Percentiles rank a stretch among this genome's conserved stretches.
These are phyloP conservation scores for Galleria mellonella DNA, from an alignment of 1,140 invertebrate genomes.

Conservation along the genomic window DNA sequence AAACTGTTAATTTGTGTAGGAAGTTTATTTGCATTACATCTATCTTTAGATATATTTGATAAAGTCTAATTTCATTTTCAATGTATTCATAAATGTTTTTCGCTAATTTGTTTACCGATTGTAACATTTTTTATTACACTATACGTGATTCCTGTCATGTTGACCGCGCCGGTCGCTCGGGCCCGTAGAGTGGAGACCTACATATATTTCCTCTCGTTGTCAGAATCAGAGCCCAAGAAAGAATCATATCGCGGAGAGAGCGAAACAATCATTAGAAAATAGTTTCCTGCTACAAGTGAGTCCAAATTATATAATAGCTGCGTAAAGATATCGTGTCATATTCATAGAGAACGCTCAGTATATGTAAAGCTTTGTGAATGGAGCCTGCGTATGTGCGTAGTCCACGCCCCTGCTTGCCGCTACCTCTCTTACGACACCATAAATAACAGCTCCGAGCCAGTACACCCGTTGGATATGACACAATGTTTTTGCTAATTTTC, in stretches of 20 bases:
- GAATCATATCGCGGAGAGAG: constrained; percentile 68
- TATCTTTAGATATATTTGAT: too few relatives aligned
- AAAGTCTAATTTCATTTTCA: too few relatives aligned
- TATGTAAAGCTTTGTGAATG: not conserved
- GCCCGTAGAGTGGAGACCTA: constrained; percentile 25
- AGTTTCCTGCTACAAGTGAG: constrained; percentile 70
- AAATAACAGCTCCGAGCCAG: not conserved
- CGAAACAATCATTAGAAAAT: constrained; percentile 68
- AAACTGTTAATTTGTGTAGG: too few relatives aligned
- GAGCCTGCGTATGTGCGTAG: too few relatives aligned
- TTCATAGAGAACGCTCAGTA: constrained; percentile 3
- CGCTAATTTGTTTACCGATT: not conserved
- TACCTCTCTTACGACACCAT: too few relatives aligned
- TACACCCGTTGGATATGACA: constrained; percentile 7
- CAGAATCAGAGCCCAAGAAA: constrained; percentile 68
- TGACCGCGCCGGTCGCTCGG: not conserved
- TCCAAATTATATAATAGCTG: constrained; percentile 34
- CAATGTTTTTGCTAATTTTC: constrained; percentile 2
- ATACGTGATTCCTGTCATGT: not conserved
- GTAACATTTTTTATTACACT: not conserved
- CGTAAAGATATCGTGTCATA: constrained; percentile 18
- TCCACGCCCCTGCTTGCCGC: too few relatives aligned
- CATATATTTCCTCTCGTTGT: constrained; percentile 55
- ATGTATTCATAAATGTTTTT: too few relatives aligned
- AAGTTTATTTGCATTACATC: too few relatives aligned